A percentile compares a stretch with the other conserved stretches of the same genome.
Evolutionary conservation across 2,888 invertebrate species (phyloP).

Genomic region (Noctua janthe): DNA sequence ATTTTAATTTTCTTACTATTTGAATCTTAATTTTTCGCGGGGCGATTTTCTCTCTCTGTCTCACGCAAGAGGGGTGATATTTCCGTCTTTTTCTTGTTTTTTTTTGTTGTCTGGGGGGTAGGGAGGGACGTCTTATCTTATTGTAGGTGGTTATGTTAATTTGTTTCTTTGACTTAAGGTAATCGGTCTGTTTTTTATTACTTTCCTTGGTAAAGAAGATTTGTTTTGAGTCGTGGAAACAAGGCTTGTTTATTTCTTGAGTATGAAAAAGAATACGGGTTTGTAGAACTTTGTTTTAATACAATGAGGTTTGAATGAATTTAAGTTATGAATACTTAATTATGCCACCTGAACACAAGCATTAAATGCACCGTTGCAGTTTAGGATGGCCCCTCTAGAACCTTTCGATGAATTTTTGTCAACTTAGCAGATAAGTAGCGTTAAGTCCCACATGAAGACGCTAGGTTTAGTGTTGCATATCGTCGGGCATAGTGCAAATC

Average conservation of each 20-base stretch:
- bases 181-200: constrained; percentile 71
- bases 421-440: no score
- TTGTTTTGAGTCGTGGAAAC: constrained; percentile 47
- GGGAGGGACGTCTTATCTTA: constrained; percentile 68
- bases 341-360: no score
- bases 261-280: background rate
- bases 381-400: no score
- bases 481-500: no score
- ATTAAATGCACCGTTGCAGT: no score
- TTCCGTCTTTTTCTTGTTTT: constrained; percentile 78
- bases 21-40: constrained; percentile 90
- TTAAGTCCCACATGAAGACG: no score
- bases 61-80: constrained; percentile 61
- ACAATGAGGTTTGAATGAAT: background rate
- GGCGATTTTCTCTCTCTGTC: constrained; percentile 78
- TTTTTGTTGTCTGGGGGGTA: constrained; percentile 74
- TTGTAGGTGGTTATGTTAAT: constrained; percentile 76
- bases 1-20: constrained; percentile 91
- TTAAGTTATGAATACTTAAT: no score
- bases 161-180: constrained; percentile 75
- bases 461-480: no score
- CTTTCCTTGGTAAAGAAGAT: constrained; percentile 58
- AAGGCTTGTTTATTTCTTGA: constrained; percentile 40
- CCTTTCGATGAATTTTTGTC: no score
- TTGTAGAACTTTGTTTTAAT: constrained; percentile 7